phyloP scores from a whole-genome alignment of 1,140 invertebrate species.

The Caenorhabditis latens region DNA sequence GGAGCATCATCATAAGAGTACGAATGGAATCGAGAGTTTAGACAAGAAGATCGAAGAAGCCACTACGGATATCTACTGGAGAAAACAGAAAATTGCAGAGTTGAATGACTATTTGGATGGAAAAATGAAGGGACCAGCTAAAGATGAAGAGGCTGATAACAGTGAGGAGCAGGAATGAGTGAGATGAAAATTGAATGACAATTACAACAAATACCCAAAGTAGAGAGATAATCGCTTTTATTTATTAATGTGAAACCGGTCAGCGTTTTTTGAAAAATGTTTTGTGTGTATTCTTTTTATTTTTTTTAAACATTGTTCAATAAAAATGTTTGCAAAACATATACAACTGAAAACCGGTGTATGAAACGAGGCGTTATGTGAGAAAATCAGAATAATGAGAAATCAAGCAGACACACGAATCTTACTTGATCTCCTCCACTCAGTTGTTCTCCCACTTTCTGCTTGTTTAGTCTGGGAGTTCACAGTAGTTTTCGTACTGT shows the following conservation, averaged over 20 bases:
- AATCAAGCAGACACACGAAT: background rate
- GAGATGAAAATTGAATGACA: too few relatives aligned
- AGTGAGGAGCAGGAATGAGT: conserved; percentile 32
- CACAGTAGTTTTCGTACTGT: background rate
- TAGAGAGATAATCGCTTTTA: background rate
- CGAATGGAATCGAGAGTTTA: conserved; percentile 40
- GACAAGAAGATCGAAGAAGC: conserved; percentile 45
- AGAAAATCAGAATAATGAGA: too few relatives aligned
- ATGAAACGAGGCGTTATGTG: too few relatives aligned
- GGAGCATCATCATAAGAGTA: conserved; percentile 46
- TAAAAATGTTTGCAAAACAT: too few relatives aligned
- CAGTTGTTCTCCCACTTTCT: background rate
- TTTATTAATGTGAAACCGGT: conserved; percentile 53
- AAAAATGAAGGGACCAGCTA: conserved; percentile 40
- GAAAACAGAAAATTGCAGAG: background rate
- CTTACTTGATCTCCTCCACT: background rate
- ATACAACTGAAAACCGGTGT: too few relatives aligned
- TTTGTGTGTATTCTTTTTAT: background rate
- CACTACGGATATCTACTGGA: conserved; percentile 35
- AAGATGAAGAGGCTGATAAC: background rate
- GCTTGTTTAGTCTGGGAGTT: too few relatives aligned
- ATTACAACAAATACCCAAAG: background rate
- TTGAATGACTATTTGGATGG: conserved; percentile 47
- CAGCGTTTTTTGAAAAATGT: background rate
- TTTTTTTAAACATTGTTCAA: background rate